Conservation (phyloP, 2,888 invertebrate species). For the Capitulum mitella region DNA sequence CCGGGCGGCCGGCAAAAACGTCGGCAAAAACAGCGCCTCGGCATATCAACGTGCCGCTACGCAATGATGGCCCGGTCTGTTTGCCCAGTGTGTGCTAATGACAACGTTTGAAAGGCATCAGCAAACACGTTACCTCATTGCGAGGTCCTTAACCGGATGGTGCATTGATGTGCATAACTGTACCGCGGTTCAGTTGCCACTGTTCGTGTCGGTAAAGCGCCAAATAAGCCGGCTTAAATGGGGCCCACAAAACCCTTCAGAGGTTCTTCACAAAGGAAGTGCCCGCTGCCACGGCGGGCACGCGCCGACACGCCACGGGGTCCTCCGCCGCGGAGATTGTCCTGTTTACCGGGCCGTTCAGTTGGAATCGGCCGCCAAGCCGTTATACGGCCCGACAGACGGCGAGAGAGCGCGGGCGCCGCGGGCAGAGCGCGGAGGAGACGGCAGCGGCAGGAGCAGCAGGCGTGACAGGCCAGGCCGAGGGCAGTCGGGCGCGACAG, state of each 20-base stretch:
- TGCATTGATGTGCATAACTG: too few species aligned
- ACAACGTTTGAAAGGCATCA: background rate
- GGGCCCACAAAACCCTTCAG: too few species aligned
- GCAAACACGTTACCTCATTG: background rate
- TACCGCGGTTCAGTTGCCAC: too few species aligned
- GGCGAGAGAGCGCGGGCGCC: too few species aligned
- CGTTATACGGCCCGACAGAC: constrained; percentile 89
- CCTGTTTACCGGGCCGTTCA: constrained; percentile 56
- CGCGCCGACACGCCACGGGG: background rate
- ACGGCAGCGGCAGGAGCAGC: constrained; percentile 38
- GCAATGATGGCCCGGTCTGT: background rate
- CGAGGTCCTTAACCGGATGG: too few species aligned
- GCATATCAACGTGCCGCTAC: background rate
- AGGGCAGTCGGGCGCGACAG: constrained; percentile 89
- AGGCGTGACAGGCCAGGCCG: constrained; percentile 91
- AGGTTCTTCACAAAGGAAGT: background rate
- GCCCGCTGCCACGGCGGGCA: background rate
- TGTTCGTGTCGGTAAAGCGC: too few species aligned
- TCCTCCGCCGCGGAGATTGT: background rate
- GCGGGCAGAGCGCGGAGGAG: background rate
- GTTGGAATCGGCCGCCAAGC: constrained; percentile 84
- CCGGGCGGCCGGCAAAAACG: background rate
- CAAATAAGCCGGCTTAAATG: too few species aligned
- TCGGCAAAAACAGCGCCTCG: constrained; percentile 52
- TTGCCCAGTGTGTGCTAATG: background rate